A percentile compares a stretch with the other conserved stretches of the same genome.
These are phyloP conservation scores for Orientallactaga sibirica DNA, from an alignment of 2,797 vertebrate genomes.

Conservation along the genomic window DNA sequence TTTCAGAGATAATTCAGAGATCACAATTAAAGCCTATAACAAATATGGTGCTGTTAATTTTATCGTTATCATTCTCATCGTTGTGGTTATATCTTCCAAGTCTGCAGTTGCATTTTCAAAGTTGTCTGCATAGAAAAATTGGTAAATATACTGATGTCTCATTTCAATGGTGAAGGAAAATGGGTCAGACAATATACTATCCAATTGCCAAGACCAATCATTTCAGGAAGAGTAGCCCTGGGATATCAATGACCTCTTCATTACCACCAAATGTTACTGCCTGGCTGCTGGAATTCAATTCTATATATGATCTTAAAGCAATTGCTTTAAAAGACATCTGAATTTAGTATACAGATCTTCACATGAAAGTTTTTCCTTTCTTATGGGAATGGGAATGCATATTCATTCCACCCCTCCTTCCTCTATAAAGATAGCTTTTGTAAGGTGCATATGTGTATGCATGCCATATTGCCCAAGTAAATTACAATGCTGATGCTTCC, in stretches of 20 bases:
- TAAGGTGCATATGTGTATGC: not conserved
- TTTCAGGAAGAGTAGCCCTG: not conserved
- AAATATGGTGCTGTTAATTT: not conserved
- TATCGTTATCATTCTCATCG: not conserved
- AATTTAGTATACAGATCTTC: constrained; percentile 14
- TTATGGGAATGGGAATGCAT: not conserved
- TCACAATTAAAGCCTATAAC: not conserved
- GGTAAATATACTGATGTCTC: not conserved
- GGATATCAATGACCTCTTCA: constrained; percentile 31
- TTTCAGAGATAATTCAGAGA: constrained; percentile 4
- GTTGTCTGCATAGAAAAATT: not conserved
- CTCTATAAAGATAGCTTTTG: not conserved
- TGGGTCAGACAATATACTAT: constrained; percentile 1
- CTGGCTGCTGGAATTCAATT: not conserved
- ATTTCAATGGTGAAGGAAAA: constrained; percentile 50
- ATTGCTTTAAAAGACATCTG: constrained; percentile 1
- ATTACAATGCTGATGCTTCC: not conserved
- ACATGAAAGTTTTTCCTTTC: too few relatives aligned
- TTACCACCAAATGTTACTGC: not conserved
- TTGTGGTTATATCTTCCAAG: not conserved
- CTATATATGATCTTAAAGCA: not conserved
- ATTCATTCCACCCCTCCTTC: not conserved
- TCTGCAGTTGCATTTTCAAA: constrained; percentile 35
- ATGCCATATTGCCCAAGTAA: not conserved
- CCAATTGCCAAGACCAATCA: constrained; percentile 46